Evolutionary conservation across 2,797 vertebrate genomes (phyloP), one percentile per base, ranked within the genome.

Genomic region (Tiaroga cobitis): DNA sequence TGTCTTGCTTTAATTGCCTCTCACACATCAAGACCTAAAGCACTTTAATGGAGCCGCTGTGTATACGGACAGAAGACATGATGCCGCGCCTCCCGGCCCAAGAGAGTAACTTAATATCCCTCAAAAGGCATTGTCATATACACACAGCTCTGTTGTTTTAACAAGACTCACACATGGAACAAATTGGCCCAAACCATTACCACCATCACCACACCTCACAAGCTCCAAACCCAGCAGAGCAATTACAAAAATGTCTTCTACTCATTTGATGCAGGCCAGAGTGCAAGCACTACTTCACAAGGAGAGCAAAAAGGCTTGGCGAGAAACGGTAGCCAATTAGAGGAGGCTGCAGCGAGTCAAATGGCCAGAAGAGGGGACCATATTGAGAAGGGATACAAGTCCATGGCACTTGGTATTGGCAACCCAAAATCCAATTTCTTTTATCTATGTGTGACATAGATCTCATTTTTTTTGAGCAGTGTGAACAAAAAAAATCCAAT

Each of bases 1-100:
- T 85, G 63, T 85, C 79, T 83, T 82, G 46, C 67, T 87, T 85
- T 89, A 90, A 88, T 77, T 90, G 87, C 73, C 41, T 87, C 80
- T 83, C 49, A 81, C 82, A 80, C 75, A 72, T 59, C 29, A 5
- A 68, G n/a, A 9, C 8, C 81, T 43, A 70, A 73, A 56, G 19
- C 63, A 59, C 51, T 82, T 87, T 80, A 89, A 83, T 46, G 54
- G 89, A 85, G 63, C 61, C 21, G 39, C 37, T 56, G 85, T 78
- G 85, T 83, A 81, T 86, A 82, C 49, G 49, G 85, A 79, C 80
- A 65, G 69, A 19, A 61, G 80, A 29, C 80, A 82, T 77, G 78
- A 82, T 67, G 82, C 26, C 15, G 19, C 16, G 61, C 5, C 51
- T 37, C 61, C 32, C 7, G 10, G 54, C 73, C 69, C 81, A 46